These are phyloP conservation scores for Lycorma delicatula DNA, from an alignment of 1,140 invertebrate species.

Conservation along the genomic window DNA sequence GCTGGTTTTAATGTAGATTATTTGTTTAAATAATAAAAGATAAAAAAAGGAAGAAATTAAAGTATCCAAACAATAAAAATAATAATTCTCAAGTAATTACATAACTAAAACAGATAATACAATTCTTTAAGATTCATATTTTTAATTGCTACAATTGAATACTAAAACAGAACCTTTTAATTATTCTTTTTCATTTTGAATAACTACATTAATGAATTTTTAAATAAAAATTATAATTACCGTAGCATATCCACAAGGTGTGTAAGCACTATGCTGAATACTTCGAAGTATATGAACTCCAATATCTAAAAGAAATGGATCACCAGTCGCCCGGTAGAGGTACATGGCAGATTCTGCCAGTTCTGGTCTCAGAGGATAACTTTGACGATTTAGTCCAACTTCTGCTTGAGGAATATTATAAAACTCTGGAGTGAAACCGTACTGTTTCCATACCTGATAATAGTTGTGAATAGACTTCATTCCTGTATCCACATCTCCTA, in stretches of 20 bases:
- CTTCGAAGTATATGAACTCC: slow-evolving; percentile 83
- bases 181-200: too few relatives aligned
- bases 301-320: slow-evolving; percentile 83
- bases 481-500: slow-evolving; percentile 81
- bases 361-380: slow-evolving; percentile 93
- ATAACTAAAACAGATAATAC: too few relatives aligned
- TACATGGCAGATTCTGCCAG: slow-evolving; percentile 96
- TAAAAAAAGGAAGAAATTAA: too few relatives aligned
- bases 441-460: slow-evolving; percentile 91
- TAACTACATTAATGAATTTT: too few relatives aligned
- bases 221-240: too few relatives aligned
- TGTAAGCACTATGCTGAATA: slow-evolving; percentile 82
- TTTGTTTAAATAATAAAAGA: too few relatives aligned
- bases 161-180: too few relatives aligned
- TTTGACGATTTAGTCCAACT: slow-evolving; percentile 73
- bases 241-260: slow-evolving; percentile 96
- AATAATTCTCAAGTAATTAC: too few relatives aligned
- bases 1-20: too few relatives aligned
- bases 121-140: too few relatives aligned
- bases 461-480: slow-evolving; percentile 93
- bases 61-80: too few relatives aligned
- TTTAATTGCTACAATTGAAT: too few relatives aligned
- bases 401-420: slow-evolving; percentile 89
- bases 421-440: slow-evolving; percentile 95
- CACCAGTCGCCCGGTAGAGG: slow-evolving; percentile 84